Evolutionary conservation across 2,113 vertebrate species (phyloP), one percentile per base, ranked within the genome.

Genomic region (Dolichallabes microphthalmus): DNA sequence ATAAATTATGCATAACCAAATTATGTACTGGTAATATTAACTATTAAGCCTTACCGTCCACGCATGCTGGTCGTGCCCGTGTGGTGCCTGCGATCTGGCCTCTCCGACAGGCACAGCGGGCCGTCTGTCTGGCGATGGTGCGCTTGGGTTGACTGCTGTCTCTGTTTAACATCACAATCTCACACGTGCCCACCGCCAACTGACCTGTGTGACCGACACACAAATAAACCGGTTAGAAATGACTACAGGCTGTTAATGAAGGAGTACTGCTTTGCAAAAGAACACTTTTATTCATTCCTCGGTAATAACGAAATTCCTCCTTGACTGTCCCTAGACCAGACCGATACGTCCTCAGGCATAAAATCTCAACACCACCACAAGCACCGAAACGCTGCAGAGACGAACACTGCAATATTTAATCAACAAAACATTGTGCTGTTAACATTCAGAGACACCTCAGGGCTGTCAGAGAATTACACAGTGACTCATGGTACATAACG

Each of bases 11-110:
- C 35, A 50, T 39, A 58, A 30, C 20, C 35, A 60, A 25, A 19
- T 22, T 13, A 9, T 39, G 55, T 14, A 11, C 20, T 55, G 19
- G 30, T 79, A 39, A 79, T 5, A 58, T 22, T 20, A 58, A 78
- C 9, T 53, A 74, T 45, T 58, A 12, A 30, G 20, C 60, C 88
- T 94, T 90, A 96, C 96, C 94, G 45, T 96, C 95, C 45, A 96
- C 95, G 52, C 95, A 96, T 39, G 95, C 95, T 0, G 96, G 96
- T 83, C 95, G 93, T 14, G 95, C 94, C 85, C 94, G 92, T 2
- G 94, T 95, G 32, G 96, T 96, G 68, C 95, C 96, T 2, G 96
- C 95, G 32, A 96, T 96, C 92, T 96, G 95, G 87, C 95, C 96
- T 91, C 93, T 94, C 86, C 94, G 87, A 90, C 96, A 96, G 87